Evolutionary conservation across 2,888 invertebrate genomes (phyloP).

Genomic region (Philhelius pedissequus): DNA sequence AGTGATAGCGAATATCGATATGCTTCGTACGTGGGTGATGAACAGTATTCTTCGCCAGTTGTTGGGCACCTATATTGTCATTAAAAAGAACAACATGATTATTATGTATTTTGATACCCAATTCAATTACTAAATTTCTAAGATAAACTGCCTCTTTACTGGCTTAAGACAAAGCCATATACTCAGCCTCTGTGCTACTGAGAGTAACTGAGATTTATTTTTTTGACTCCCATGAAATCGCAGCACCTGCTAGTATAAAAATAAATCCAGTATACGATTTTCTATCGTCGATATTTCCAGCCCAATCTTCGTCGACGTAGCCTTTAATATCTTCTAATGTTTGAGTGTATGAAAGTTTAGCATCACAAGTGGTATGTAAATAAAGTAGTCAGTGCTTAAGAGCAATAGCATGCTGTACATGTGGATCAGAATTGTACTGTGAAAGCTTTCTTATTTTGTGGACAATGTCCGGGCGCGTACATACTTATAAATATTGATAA

Average conservation of each 20-base stretch:
- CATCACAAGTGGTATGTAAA: neutral
- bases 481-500: constrained; percentile 7
- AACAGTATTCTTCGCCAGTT: too few species aligned
- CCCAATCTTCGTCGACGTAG: constrained; percentile 66
- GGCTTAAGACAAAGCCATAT: constrained; percentile 10
- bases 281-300: constrained; percentile 26
- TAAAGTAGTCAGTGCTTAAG: constrained; percentile 52
- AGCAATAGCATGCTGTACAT: constrained; percentile 50
- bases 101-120: neutral
- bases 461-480: constrained; percentile 59
- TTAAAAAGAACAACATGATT: neutral
- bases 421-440: constrained; percentile 64
- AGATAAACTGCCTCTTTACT: constrained; percentile 45
- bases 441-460: constrained; percentile 56
- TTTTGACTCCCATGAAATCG: constrained; percentile 43
- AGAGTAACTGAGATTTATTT: constrained; percentile 55
- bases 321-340: constrained; percentile 1
- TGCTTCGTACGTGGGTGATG: too few species aligned
- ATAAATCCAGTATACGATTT: too few species aligned
- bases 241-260: constrained; percentile 27
- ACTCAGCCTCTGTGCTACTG: constrained; percentile 64
- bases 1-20: constrained; percentile 26
- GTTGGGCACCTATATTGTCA: too few species aligned
- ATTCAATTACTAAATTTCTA: constrained; percentile 6
- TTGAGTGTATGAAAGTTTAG: neutral